These are phyloP conservation scores for Leptinotarsa rubiginosa DNA, from an alignment of 2,888 invertebrate species.

Conservation along the genomic window DNA sequence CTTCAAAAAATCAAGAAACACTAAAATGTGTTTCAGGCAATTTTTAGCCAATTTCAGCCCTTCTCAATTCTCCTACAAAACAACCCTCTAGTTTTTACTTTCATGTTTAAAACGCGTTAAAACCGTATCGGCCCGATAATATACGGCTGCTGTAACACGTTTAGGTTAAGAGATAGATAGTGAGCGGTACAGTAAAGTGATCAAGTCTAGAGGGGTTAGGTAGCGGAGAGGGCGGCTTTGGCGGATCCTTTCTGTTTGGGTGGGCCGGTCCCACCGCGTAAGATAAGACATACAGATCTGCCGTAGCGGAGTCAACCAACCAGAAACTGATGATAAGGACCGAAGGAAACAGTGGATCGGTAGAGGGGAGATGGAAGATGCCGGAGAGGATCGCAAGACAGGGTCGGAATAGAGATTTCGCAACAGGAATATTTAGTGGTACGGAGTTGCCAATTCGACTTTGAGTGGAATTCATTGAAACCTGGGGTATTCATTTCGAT, in stretches of 20 bases:
- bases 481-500: too few species aligned
- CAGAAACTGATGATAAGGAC: constrained; percentile 68
- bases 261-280: constrained; percentile 50
- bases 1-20: too few species aligned
- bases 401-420: constrained; percentile 12
- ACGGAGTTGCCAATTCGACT: too few species aligned
- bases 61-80: background rate
- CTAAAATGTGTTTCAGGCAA: too few species aligned
- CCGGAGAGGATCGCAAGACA: constrained; percentile 35
- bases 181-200: constrained; percentile 32
- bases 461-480: too few species aligned
- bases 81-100: constrained; percentile 4
- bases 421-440: too few species aligned
- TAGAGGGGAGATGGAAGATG: constrained; percentile 46
- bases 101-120: constrained; percentile 7
- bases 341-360: constrained; percentile 57
- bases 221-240: constrained; percentile 33
- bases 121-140: constrained; percentile 22
- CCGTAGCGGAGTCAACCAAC: constrained; percentile 65
- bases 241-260: constrained; percentile 46
- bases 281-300: constrained; percentile 66
- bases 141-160: constrained; percentile 25
- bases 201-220: constrained; percentile 39
- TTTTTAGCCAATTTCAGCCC: too few species aligned
- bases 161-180: constrained; percentile 26